Conservation (phyloP, 2,797 vertebrate species). For the Heteromormyrus szaboi region DNA sequence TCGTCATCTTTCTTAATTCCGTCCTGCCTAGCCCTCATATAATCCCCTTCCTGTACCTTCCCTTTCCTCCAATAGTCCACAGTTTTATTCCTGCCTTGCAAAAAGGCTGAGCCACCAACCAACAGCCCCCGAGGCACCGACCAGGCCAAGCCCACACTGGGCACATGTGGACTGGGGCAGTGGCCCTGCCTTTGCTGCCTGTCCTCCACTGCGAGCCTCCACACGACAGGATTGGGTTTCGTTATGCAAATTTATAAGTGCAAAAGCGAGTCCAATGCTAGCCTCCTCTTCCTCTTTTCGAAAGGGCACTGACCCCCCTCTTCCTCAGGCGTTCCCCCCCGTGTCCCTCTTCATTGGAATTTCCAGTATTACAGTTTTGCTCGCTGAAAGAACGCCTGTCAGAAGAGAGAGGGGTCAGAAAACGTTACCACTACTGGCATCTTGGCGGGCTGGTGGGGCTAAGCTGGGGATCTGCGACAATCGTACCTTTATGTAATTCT, state of each 20-base stretch:
- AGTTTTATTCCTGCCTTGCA: constrained; percentile 19
- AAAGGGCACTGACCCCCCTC: constrained; percentile 54
- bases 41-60: constrained; percentile 15
- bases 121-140: background rate
- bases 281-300: constrained; percentile 46
- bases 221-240: constrained; percentile 44
- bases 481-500: constrained; percentile 92
- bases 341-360: constrained; percentile 48
- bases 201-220: constrained; percentile 25
- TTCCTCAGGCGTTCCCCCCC: constrained; percentile 53
- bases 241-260: constrained; percentile 62
- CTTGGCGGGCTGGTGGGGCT: background rate
- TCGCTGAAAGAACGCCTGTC: constrained; percentile 90
- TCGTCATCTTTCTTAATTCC: background rate
- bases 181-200: constrained; percentile 27
- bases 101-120: constrained; percentile 27
- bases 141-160: constrained; percentile 27
- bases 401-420: background rate
- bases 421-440: too few species aligned
- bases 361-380: constrained; percentile 76
- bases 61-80: constrained; percentile 8
- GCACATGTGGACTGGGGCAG: constrained; percentile 36
- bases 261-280: constrained; percentile 68
- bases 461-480: background rate
- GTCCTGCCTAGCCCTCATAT: constrained; percentile 9